Base-by-base conservation (phyloP, 2,797 vertebrate genomes). In the Sciurus carolinensis region DNA sequence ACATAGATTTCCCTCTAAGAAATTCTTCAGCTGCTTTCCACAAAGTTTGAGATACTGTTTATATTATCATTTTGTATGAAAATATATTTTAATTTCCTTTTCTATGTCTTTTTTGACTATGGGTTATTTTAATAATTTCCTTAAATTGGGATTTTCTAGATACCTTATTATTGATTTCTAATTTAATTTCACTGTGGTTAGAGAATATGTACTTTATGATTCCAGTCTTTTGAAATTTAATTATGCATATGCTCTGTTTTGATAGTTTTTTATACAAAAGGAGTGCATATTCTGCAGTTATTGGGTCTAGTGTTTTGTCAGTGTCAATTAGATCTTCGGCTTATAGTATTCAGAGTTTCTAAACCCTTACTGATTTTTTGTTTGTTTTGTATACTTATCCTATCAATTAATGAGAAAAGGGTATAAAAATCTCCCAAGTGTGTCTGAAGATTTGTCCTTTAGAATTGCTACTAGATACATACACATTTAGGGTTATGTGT, bases 81-180 rank as follows among this genome's bases (percentile, higher is more conserved):
- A 77, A 77, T 57, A 36, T 72, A 62, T 93, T 93, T 85, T 87
- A 75, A 75, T 94, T 92, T 87, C 8, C 12, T 42, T 66, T 64
- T 47, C 72, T 10, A 3, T 90, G 57, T 88, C 26, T 93, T 85
- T 36, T 86, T 91, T 86, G 42, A 76, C 44, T 1, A 9, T 87
- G 71, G 67, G 50, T 95, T 90, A 76, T 52, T 47, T 93, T 57
- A 90, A 57, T 71, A 93, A 54, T 77, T 95, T 91, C 39, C 10
- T 12, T 59, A 91, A 82, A 47, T 64, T 91, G 67, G 18, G 42
- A 39, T 89, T 96, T 87, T 94, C 62, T 67, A 73, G 13, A 20
- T 94, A 69, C 39, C 39, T 39, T 39, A 39, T 7, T 76, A 52
- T 7, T 90, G 39, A 84, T 90, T 91, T 94, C 28, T 86, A 85